A percentile compares a stretch with the other conserved stretches of the same genome.
These are phyloP conservation scores for Etheostoma cragini DNA, from an alignment of 2,113 vertebrate species.

Conservation along the genomic window DNA sequence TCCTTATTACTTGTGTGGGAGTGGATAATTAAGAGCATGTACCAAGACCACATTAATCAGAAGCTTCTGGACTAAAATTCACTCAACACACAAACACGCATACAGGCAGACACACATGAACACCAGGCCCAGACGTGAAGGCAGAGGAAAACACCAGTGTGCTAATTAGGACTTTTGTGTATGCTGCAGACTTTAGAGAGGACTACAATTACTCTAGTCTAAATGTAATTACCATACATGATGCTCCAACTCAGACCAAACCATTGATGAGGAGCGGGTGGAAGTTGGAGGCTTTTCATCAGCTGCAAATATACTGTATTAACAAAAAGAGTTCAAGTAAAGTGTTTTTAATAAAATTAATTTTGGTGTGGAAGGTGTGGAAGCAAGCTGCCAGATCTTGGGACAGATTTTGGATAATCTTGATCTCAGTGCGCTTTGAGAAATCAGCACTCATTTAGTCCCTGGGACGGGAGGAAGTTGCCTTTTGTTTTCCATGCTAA, in stretches of 20 bases:
- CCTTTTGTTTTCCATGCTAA: slow-evolving; percentile 13
- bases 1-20: slow-evolving; percentile 13
- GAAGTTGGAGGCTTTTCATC: neutral
- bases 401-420: neutral
- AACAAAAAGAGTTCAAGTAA: neutral
- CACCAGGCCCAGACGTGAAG: slow-evolving; percentile 39
- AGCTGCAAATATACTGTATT: neutral
- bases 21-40: neutral
- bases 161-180: slow-evolving; percentile 38
- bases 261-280: neutral
- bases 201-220: slow-evolving; percentile 5
- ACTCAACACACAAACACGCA: slow-evolving; percentile 17
- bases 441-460: slow-evolving; percentile 15
- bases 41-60: slow-evolving; percentile 48
- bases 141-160: slow-evolving; percentile 36
- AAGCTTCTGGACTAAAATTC: slow-evolving; percentile 1
- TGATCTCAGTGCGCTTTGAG: neutral
- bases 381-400: slow-evolving; percentile 5
- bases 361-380: neutral
- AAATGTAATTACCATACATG: neutral
- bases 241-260: neutral
- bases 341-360: neutral
- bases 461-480: slow-evolving; percentile 6
- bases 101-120: slow-evolving; percentile 2
- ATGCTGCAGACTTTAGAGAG: slow-evolving; percentile 20